A percentile compares a stretch with the other conserved stretches of the same genome.
phyloP scores from a whole-genome alignment of 2,113 vertebrate genomes.

The Petaurus breviceps region DNA sequence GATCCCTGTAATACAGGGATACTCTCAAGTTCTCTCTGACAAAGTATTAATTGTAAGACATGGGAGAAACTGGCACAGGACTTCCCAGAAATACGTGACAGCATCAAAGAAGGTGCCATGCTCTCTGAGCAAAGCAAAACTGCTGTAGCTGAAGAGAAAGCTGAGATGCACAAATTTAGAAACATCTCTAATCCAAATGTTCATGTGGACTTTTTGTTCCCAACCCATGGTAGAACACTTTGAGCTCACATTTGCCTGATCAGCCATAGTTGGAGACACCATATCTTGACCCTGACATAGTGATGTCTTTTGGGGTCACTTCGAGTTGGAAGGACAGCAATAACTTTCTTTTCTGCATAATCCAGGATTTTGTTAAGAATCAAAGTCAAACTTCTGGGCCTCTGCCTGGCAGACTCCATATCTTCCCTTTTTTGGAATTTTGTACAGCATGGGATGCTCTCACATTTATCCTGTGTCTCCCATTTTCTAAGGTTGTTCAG shows the following conservation, averaged over 20 bases:
- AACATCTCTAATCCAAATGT: neutral
- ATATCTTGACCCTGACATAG: neutral
- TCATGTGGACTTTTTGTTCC: neutral
- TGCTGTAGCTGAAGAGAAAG: neutral
- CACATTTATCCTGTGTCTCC: neutral
- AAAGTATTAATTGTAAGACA: neutral
- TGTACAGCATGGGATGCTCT: neutral
- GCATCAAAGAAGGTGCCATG: neutral
- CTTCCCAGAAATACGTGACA: no score
- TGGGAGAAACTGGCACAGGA: no score
- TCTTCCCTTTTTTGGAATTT: neutral
- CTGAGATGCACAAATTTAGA: neutral
- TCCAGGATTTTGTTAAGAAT: neutral
- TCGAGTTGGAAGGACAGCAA: neutral
- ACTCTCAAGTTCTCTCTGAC: neutral
- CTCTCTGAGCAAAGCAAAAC: neutral
- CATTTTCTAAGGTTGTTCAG: neutral
- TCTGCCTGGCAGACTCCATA: neutral
- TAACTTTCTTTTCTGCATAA: neutral
- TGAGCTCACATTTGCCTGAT: neutral
- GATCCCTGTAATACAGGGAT: neutral
- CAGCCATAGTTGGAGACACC: neutral
- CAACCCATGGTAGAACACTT: neutral
- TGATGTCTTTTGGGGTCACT: neutral
- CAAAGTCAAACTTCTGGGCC: neutral